A percentile compares a stretch with the other conserved stretches of the same genome.
phyloP scores from a whole-genome alignment of 2,113 vertebrate genomes.

The Myotis brandtii region DNA sequence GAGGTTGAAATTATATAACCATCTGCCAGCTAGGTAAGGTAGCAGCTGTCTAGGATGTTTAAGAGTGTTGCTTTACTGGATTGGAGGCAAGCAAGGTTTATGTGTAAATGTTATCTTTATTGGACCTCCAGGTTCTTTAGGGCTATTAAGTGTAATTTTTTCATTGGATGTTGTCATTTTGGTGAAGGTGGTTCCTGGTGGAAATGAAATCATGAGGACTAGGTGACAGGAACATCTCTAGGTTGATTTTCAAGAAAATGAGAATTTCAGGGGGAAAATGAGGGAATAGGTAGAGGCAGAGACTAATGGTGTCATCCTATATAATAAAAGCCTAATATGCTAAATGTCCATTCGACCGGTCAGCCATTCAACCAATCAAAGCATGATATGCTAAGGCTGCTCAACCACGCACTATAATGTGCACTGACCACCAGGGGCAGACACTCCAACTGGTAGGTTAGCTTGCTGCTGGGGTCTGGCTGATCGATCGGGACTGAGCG shows the following conservation, averaged over 20 bases:
- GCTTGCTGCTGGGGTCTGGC: no score
- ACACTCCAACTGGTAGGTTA: no score
- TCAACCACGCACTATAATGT: no score
- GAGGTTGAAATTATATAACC: slow-evolving; percentile 18
- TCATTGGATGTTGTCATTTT: not conserved
- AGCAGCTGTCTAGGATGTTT: not conserved
- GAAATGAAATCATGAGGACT: not conserved
- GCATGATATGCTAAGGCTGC: no score
- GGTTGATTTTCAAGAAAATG: not conserved
- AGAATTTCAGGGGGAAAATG: not conserved
- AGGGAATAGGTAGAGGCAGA: not conserved
- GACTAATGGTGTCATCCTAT: not conserved
- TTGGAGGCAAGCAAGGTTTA: not conserved
- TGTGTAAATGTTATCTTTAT: slow-evolving; percentile 10
- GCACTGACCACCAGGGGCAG: no score
- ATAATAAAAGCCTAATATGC: no score
- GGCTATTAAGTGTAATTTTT: not conserved
- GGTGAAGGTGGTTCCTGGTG: not conserved
- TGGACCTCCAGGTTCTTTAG: not conserved
- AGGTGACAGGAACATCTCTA: not conserved
- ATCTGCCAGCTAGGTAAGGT: slow-evolving; percentile 3
- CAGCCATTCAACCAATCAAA: no score
- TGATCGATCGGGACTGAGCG: no score
- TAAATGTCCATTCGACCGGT: no score
- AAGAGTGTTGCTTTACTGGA: not conserved